phyloP scores from a whole-genome alignment of 2,888 invertebrate species.

The Caenorhabditis imperialis region DNA sequence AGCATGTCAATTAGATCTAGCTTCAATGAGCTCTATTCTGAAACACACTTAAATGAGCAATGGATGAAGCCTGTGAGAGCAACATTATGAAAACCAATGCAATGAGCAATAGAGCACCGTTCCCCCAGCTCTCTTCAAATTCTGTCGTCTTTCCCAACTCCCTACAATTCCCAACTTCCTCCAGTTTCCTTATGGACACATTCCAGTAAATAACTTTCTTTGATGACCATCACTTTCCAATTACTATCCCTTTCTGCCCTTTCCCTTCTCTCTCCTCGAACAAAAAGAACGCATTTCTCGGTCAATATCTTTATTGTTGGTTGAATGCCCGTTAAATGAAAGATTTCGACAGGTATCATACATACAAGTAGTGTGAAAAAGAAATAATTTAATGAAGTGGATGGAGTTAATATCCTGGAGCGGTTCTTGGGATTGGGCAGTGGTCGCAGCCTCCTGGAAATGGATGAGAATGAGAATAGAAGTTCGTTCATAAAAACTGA shows the following conservation, averaged over 20 bases:
- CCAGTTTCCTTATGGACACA: too few relatives aligned
- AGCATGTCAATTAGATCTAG: too few relatives aligned
- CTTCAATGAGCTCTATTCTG: too few relatives aligned
- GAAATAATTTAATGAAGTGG: constrained; percentile 32
- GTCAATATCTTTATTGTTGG: constrained; percentile 1
- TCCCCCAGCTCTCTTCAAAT: too few relatives aligned
- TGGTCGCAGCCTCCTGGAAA: constrained; percentile 65
- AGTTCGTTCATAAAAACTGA: too few relatives aligned
- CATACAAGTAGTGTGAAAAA: constrained; percentile 35
- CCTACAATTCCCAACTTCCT: too few relatives aligned
- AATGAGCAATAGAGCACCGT: too few relatives aligned
- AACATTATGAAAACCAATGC: too few relatives aligned
- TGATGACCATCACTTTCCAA: not conserved
- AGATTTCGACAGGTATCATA: constrained; percentile 43
- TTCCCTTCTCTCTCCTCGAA: not conserved
- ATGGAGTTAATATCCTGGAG: constrained; percentile 59
- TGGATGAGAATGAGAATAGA: not conserved
- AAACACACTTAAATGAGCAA: too few relatives aligned
- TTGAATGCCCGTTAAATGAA: constrained; percentile 15
- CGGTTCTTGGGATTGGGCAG: constrained; percentile 65
- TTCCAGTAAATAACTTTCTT: not conserved
- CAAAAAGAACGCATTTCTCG: not conserved
- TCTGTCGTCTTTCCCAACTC: too few relatives aligned
- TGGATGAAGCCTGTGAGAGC: too few relatives aligned
- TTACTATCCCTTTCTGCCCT: not conserved